These are phyloP conservation scores for Thamnaconus septentrionalis DNA, from an alignment of 2,113 vertebrate genomes.

Conservation along the genomic window DNA sequence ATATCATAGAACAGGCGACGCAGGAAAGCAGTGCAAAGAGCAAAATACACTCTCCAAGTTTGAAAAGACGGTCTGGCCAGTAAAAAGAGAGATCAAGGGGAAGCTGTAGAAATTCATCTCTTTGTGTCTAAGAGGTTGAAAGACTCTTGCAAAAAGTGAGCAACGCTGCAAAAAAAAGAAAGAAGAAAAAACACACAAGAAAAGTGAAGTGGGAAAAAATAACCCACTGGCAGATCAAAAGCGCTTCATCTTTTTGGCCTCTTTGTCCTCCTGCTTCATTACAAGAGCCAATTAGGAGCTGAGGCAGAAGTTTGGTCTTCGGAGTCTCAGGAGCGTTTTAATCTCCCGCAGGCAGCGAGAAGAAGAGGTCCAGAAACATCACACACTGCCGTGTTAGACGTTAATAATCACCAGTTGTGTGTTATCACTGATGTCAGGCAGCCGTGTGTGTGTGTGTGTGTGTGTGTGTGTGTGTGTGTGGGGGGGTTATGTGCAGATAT, in stretches of 20 bases:
- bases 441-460: too few species aligned
- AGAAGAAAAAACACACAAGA: not conserved
- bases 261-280: not conserved
- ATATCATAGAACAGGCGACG: slow-evolving; percentile 3
- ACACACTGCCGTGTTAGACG: too few species aligned
- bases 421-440: too few species aligned
- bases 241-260: not conserved
- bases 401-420: too few species aligned
- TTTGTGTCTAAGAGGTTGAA: slow-evolving; percentile 16
- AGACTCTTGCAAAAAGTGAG: slow-evolving; percentile 8
- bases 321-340: slow-evolving; percentile 13
- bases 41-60: slow-evolving; percentile 3
- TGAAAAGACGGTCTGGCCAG: slow-evolving; percentile 14
- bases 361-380: too few species aligned
- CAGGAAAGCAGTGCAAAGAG: not conserved
- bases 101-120: slow-evolving; percentile 18
- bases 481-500: not conserved
- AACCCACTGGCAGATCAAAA: slow-evolving; percentile 26
- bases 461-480: too few species aligned
- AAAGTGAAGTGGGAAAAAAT: slow-evolving; percentile 5
- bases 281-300: slow-evolving; percentile 22
- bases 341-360: slow-evolving; percentile 4
- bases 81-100: slow-evolving; percentile 45
- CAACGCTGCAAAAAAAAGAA: slow-evolving; percentile 2
- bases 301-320: slow-evolving; percentile 8